A percentile compares a stretch with the other conserved stretches of the same genome.
Conservation (phyloP, 2,113 vertebrate genomes). For the Pterophyllum scalare region DNA sequence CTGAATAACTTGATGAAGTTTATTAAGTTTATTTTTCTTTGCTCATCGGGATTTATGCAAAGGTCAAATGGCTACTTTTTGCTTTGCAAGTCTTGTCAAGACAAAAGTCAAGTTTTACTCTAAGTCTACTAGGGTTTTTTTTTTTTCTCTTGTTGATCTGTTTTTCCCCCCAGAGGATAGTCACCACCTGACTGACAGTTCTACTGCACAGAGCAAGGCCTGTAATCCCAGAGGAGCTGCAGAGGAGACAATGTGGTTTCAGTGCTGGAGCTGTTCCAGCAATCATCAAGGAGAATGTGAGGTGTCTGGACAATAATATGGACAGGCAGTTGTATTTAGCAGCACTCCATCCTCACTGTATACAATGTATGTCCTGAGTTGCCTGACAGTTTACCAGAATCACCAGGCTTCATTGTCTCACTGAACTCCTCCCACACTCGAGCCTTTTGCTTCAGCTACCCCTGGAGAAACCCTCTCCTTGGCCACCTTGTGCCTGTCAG, state of each 20-base stretch:
- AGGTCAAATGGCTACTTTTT: background rate
- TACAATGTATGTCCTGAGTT: background rate
- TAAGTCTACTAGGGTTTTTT: background rate
- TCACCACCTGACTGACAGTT: background rate
- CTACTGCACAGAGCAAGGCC: background rate
- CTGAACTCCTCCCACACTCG: background rate
- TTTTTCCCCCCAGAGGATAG: background rate
- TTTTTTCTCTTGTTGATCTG: too few species aligned
- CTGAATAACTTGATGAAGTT: background rate
- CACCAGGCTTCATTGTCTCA: background rate
- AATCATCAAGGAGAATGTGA: background rate
- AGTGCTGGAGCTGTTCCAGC: background rate
- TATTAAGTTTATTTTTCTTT: background rate
- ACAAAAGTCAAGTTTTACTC: background rate
- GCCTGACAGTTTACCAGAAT: background rate
- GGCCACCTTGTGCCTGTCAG: background rate
- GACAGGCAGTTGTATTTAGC: background rate
- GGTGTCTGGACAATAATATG: background rate
- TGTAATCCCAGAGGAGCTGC: conserved; percentile 9
- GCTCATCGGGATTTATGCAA: background rate
- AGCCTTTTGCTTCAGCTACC: background rate
- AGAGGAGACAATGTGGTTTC: conserved; percentile 4
- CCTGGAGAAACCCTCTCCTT: background rate
- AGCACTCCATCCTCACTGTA: background rate
- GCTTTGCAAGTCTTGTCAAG: background rate